These are phyloP conservation scores for Zophobas morio DNA, from an alignment of 1,140 invertebrate genomes.

Conservation along the genomic window DNA sequence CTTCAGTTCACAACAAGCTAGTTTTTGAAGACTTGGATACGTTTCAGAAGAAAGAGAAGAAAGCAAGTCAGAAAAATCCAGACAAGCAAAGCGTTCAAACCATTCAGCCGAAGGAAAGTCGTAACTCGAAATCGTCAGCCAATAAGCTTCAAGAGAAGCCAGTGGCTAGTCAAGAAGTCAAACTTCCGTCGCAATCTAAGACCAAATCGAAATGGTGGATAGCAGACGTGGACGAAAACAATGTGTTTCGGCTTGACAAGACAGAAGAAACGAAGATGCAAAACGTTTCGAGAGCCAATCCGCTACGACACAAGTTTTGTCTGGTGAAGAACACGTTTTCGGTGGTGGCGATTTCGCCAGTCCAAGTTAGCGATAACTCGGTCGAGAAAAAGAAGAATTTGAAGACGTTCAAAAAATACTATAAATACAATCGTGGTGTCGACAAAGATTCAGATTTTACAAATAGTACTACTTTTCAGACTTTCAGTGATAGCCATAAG, in stretches of 20 bases:
- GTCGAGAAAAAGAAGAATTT: constrained; percentile 18
- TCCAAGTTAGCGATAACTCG: too few species aligned
- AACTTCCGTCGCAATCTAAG: too few species aligned
- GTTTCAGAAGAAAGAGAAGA: too few species aligned
- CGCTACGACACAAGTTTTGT: constrained; percentile 14
- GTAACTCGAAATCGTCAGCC: too few species aligned
- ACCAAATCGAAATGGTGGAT: not conserved
- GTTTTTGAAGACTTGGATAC: too few species aligned
- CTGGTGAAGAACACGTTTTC: constrained; percentile 11
- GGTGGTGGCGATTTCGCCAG: not conserved
- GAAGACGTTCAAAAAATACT: constrained; percentile 15
- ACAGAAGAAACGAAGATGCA: not conserved
- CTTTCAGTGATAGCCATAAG: constrained; percentile 15
- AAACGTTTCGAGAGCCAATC: constrained; percentile 2
- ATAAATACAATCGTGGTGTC: not conserved
- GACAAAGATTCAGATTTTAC: not conserved
- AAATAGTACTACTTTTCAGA: not conserved
- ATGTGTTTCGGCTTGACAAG: not conserved
- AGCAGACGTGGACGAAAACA: not conserved
- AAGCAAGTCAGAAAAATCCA: too few species aligned
- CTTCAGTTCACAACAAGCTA: too few species aligned
- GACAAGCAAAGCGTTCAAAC: too few species aligned
- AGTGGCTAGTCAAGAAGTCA: too few species aligned
- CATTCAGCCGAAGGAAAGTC: too few species aligned
- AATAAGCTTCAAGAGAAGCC: too few species aligned